These are phyloP conservation scores for Urosaurus nigricauda DNA, from an alignment of 2,797 vertebrate species.

Conservation along the genomic window DNA sequence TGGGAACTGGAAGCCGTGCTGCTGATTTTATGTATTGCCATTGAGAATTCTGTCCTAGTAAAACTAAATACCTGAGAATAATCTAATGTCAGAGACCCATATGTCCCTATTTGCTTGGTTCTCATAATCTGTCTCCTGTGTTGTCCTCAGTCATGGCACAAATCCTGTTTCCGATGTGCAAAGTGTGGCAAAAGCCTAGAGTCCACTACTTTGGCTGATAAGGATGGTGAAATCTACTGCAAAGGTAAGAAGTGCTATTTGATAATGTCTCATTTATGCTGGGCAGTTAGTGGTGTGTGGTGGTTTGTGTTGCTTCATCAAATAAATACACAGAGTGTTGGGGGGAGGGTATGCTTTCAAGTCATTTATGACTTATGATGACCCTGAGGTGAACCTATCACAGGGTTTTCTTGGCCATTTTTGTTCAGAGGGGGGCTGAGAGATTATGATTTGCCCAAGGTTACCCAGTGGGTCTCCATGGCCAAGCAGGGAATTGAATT, in stretches of 20 bases:
- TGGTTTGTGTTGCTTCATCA: neutral
- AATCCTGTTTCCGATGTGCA: conserved; percentile 92
- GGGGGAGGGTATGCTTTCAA: too few species aligned
- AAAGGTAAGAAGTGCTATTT: conserved; percentile 77
- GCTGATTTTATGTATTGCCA: neutral
- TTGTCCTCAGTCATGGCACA: conserved; percentile 90
- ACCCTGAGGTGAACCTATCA: too few species aligned
- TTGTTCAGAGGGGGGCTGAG: too few species aligned
- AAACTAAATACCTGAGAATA: neutral
- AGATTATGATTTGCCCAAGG: too few species aligned
- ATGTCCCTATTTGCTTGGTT: neutral
- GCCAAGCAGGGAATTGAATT: too few species aligned
- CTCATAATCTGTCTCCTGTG: conserved; percentile 18
- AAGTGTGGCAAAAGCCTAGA: conserved; percentile 93
- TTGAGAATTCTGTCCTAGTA: neutral
- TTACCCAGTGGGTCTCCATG: too few species aligned
- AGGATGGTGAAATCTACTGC: conserved; percentile 96
- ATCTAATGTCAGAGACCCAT: neutral
- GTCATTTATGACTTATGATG: too few species aligned
- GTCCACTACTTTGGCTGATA: conserved; percentile 94
- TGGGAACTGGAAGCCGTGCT: neutral
- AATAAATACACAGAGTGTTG: neutral
- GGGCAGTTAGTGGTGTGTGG: neutral
- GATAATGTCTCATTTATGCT: neutral
- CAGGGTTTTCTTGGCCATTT: too few species aligned